Base-by-base conservation (phyloP, 2,888 invertebrate genomes). In the Drosophila glabriapex region DNA sequence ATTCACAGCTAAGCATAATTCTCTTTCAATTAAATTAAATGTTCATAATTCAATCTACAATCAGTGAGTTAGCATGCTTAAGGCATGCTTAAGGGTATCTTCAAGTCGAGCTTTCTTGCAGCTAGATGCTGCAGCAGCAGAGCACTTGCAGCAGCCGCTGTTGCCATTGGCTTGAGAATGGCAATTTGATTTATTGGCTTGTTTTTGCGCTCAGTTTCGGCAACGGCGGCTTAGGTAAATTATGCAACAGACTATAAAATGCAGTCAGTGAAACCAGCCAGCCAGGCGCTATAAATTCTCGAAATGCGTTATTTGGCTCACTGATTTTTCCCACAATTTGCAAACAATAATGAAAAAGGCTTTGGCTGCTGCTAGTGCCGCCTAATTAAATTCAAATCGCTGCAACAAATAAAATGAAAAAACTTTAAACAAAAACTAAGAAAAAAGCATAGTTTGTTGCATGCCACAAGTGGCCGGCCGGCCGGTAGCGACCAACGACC, bases 281-380 rank as follows among this genome's bases (percentile, higher is more conserved):
- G 65, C 25, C 43, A 66, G 81, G 78, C 79, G 81, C 81, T 79
- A 81, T 79, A 79, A 79, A 79, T 79, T 79, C 81, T 79, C 81
- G 77, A 79, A 79, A 79, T 80, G 77, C 77, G 80, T 80, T 81
- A 80, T 80, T 83, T 74, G 78, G 73, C 78, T 78, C 75, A 77
- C 68, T 78, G 77, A 82, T 82, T 90, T 89, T 88, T 88, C 87
- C 87, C 87, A 88, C 87, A 90, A 90, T 88, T 90, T 90, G 89
- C 89, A 86, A 90, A 90, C 87, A 86, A 90, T 89, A 86, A 88
- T 88, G 76, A 83, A 85, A 88, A 79, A 73, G 68, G 67, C 58
- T 69, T 56, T 56, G 56, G 69, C 73, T 66, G 82, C 68, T 76
- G 55, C 25, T 37, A 59, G 61, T 69, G 68, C 73, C 62, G 82